Conservation (phyloP, 1,140 invertebrate species). For the Sarcophaga peregrina region DNA sequence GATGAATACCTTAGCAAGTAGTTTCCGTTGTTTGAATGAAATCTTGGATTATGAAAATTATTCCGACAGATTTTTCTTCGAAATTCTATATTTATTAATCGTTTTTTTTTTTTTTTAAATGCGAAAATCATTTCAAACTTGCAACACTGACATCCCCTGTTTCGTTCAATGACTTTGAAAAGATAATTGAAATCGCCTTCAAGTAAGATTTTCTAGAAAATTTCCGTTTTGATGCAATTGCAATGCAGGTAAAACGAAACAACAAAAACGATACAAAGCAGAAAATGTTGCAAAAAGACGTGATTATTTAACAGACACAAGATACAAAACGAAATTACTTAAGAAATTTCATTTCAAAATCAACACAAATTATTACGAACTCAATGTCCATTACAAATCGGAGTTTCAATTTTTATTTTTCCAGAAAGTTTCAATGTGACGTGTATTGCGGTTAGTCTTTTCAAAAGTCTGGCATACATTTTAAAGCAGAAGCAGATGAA, state of each 20-base stretch:
- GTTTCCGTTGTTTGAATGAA: too few relatives aligned
- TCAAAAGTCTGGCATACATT: conserved; percentile 6
- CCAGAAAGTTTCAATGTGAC: neutral
- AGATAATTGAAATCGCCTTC: neutral
- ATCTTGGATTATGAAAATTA: too few relatives aligned
- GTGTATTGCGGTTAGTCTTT: neutral
- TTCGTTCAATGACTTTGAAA: conserved; percentile 31
- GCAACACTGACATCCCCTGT: too few relatives aligned
- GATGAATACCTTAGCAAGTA: too few relatives aligned
- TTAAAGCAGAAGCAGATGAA: neutral
- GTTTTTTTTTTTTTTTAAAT: too few relatives aligned
- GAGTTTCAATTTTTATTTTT: neutral
- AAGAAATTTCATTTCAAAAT: neutral
- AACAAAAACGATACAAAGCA: too few relatives aligned
- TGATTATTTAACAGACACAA: neutral
- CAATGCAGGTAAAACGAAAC: neutral
- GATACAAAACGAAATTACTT: neutral
- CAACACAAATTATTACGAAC: neutral
- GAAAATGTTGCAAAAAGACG: neutral
- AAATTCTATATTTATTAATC: too few relatives aligned
- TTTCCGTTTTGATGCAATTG: neutral
- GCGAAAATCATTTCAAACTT: too few relatives aligned
- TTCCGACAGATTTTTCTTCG: too few relatives aligned
- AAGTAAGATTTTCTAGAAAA: neutral
- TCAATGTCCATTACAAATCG: neutral